A percentile compares a stretch with the other conserved stretches of the same genome.
phyloP scores from a whole-genome alignment of 2,113 vertebrate genomes.

The Cinclus cinclus region DNA sequence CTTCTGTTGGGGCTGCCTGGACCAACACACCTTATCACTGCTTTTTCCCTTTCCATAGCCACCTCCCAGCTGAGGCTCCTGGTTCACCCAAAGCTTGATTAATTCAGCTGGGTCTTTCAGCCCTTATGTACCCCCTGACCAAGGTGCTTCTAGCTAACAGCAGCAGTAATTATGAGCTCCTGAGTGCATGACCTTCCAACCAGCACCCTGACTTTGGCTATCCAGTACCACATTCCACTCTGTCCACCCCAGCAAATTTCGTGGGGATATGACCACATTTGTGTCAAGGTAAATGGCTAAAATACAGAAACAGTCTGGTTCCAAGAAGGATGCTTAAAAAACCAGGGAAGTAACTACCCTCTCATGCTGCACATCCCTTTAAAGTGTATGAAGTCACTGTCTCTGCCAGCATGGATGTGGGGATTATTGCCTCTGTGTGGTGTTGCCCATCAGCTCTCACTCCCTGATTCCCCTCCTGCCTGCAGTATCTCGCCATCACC shows the following conservation, averaged over 20 bases:
- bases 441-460: neutral
- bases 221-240: neutral
- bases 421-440: neutral
- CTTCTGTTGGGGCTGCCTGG: neutral
- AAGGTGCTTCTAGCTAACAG: neutral
- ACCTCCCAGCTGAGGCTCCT: neutral
- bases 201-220: neutral
- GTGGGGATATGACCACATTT: neutral
- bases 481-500: neutral
- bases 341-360: neutral
- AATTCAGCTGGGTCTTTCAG: neutral
- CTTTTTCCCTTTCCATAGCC: neutral
- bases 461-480: neutral
- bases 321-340: neutral
- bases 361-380: neutral
- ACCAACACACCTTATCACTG: neutral
- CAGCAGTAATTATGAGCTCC: neutral
- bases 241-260: neutral
- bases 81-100: neutral
- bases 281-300: neutral
- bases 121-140: rapidly evolving
- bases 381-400: rapidly evolving
- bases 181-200: neutral
- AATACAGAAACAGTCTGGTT: neutral
- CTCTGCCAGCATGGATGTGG: neutral